Percentiles rank a stretch among this genome's conserved stretches.
These are phyloP conservation scores for Cataglyphis altisquamis DNA, from an alignment of 2,888 invertebrate species.

Conservation along the genomic window DNA sequence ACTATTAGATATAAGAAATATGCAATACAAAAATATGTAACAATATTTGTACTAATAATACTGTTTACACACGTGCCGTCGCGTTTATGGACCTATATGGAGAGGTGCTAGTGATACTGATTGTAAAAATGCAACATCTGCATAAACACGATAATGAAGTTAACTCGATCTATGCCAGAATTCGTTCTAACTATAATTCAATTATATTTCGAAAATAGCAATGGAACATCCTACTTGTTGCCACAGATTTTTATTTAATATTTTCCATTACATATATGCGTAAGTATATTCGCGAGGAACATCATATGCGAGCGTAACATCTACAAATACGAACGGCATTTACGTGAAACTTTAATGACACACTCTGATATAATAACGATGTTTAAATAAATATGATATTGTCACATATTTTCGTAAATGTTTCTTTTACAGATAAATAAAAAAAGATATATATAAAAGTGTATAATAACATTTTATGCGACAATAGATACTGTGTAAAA, in stretches of 20 bases:
- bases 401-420: neutral
- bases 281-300: neutral
- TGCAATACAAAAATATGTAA: neutral
- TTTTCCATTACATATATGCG: neutral
- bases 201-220: constrained; percentile 17
- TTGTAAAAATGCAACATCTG: constrained; percentile 64
- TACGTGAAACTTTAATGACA: constrained; percentile 5
- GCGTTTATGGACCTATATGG: constrained; percentile 18
- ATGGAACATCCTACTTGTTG: constrained; percentile 8
- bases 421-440: neutral
- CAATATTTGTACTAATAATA: constrained; percentile 17
- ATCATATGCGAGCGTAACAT: neutral
- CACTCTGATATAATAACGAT: neutral
- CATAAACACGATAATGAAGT: constrained; percentile 60
- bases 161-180: constrained; percentile 48
- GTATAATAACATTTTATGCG: neutral
- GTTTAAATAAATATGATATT: constrained; percentile 5
- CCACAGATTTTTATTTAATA: constrained; percentile 9
- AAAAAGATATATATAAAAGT: neutral
- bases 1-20: neutral
- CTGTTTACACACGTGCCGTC: neutral
- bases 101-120: constrained; percentile 25
- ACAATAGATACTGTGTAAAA: neutral
- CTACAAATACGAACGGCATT: neutral
- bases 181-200: constrained; percentile 10